Evolutionary conservation across 2,113 vertebrate genomes (phyloP), one percentile per base, ranked within the genome.

Genomic region (Festucalex cinctus): DNA sequence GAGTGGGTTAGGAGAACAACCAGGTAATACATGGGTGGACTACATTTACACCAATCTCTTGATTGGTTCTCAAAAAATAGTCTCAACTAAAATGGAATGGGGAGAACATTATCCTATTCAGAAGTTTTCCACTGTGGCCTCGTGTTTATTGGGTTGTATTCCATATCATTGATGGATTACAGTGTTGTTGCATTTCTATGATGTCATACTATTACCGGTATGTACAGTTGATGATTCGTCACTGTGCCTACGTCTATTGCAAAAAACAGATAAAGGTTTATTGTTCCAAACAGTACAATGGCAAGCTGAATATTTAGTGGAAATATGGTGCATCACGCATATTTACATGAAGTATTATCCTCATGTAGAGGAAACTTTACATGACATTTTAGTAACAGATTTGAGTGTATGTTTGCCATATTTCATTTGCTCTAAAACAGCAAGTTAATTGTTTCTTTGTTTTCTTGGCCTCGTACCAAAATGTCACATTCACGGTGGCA

Each of bases 401-500:
- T n/a, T n/a, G n/a, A n/a, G n/a, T n/a, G n/a, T n/a, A n/a, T n/a
- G n/a, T n/a, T n/a, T n/a, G n/a, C n/a, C n/a, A n/a, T n/a, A n/a
- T n/a, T 54, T 24, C n/a, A 26, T 49, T 7, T 19, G 6, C 46
- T 19, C 6, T 19, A n/a, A 19, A 67, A 53, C 13, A 19, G 2
- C 17, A 24, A 44, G 10, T 12, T 14, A 39, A 19, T 39, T 39
- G 1, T 6, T 60, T 73, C 43, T 37, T 44, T 56, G 54, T 28
- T 70, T 37, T 28, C 54, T n/a, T 53, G 32, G 57, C 66, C 54
- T 46, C 62, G 43, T 71, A 67, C 51, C 44, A 62, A 72, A 79
- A 70, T 71, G 62, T 66, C 62, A 74, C 58, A 35, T 69, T 22
- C 68, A 60, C 63, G 64, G 67, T 57, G 65, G 26, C 69, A 71